Evolutionary conservation across 1,140 invertebrate genomes (phyloP).

Genomic region (Drosophila eugracilis): DNA sequence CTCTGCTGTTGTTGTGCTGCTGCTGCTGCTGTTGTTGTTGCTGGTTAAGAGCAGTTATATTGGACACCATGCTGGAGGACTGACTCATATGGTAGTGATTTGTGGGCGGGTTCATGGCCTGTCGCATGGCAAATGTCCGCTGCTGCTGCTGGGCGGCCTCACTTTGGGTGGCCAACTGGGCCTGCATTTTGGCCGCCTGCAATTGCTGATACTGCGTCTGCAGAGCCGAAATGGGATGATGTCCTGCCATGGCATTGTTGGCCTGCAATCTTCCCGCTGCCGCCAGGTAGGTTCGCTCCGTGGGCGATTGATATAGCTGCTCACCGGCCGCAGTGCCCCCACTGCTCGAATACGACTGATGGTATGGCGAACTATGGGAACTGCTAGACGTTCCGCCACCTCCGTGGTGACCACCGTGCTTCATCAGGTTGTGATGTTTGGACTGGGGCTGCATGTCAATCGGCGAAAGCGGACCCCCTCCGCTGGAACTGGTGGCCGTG

Average conservation of each 20-base stretch:
- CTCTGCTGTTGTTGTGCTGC: constrained; percentile 60
- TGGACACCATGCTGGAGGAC: constrained; percentile 76
- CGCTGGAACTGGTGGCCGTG: constrained; percentile 70
- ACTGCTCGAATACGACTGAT: constrained; percentile 76
- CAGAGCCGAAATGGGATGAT: constrained; percentile 85
- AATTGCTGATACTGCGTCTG: constrained; percentile 86
- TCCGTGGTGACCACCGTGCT: constrained; percentile 53
- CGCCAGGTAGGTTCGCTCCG: constrained; percentile 83
- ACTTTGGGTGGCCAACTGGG: constrained; percentile 87
- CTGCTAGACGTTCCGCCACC: constrained; percentile 67
- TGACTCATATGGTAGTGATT: constrained; percentile 81
- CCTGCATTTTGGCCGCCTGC: constrained; percentile 87
- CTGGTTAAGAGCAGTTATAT: constrained; percentile 52
- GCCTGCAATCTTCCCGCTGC: constrained; percentile 85
- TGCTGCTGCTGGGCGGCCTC: constrained; percentile 87
- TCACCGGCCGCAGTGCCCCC: constrained; percentile 55
- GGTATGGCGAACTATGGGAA: constrained; percentile 78
- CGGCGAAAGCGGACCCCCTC: constrained; percentile 69
- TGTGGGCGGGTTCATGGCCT: constrained; percentile 85
- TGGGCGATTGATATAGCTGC: constrained; percentile 81
- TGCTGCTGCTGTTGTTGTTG: constrained; percentile 70
- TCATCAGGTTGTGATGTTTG: constrained; percentile 71
- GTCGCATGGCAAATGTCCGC: constrained; percentile 87
- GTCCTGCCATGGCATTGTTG: constrained; percentile 83
- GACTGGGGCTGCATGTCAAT: constrained; percentile 81